Percentiles rank a stretch among this genome's conserved stretches.
Conservation (phyloP, 2,888 invertebrate species). For the Drosophila affinis region DNA sequence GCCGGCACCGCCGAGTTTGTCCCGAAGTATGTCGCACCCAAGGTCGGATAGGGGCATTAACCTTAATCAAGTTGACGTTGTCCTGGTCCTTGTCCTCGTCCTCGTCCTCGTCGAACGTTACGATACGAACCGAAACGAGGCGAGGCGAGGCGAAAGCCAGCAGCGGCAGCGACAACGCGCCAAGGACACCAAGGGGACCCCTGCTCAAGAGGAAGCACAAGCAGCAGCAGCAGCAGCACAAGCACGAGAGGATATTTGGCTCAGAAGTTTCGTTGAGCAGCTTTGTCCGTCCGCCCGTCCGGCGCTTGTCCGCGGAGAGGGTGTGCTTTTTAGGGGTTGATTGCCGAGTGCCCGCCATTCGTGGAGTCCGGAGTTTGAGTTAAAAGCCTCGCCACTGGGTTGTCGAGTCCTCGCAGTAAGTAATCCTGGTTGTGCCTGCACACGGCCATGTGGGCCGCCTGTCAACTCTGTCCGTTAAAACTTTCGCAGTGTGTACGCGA, state of each 20-base stretch:
- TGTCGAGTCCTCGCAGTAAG: constrained; percentile 33
- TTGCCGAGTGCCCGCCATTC: constrained; percentile 33
- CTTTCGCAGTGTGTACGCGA: constrained; percentile 43
- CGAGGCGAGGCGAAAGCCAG: constrained; percentile 23
- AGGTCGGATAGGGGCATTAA: constrained; percentile 83
- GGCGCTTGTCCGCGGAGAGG: constrained; percentile 28
- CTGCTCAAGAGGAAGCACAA: constrained; percentile 52
- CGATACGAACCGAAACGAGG: neutral
- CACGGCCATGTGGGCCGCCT: neutral
- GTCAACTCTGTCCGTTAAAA: constrained; percentile 54
- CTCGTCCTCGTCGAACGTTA: neutral
- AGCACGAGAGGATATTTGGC: constrained; percentile 54
- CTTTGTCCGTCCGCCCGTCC: neutral
- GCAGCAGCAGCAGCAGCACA: constrained; percentile 5
- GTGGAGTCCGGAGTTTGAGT: constrained; percentile 56
- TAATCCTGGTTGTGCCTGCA: neutral
- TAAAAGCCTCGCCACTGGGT: constrained; percentile 43
- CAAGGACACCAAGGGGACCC: constrained; percentile 66
- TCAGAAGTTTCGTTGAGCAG: constrained; percentile 53
- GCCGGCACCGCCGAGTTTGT: constrained; percentile 58
- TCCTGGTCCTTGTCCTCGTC: constrained; percentile 50
- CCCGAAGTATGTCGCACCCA: constrained; percentile 77
- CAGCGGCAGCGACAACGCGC: constrained; percentile 53
- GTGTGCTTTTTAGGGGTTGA: constrained; percentile 69
- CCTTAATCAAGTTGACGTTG: constrained; percentile 77